These are phyloP conservation scores for Odontamblyopus rebecca DNA, from an alignment of 2,797 vertebrate species.

Conservation along the genomic window DNA sequence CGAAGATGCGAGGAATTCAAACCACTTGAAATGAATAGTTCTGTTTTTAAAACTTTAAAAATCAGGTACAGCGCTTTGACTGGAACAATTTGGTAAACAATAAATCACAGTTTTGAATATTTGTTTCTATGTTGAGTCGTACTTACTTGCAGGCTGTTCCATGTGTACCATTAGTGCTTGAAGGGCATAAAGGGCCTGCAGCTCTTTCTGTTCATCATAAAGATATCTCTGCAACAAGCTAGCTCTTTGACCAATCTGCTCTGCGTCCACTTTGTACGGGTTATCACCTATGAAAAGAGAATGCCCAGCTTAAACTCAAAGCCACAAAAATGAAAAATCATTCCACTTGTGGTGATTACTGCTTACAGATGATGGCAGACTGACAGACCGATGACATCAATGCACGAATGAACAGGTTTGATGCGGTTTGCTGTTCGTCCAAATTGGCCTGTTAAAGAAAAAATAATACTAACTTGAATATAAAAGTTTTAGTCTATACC, in stretches of 20 bases:
- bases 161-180: slow-evolving; percentile 96
- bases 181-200: slow-evolving; percentile 95
- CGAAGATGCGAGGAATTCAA: too few relatives aligned
- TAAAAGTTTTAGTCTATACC: background rate
- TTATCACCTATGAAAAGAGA: slow-evolving; percentile 80
- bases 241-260: slow-evolving; percentile 83
- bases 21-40: too few relatives aligned
- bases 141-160: slow-evolving; percentile 98
- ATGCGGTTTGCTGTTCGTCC: slow-evolving; percentile 84
- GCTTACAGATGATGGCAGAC: slow-evolving; percentile 90
- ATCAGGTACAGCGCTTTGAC: too few relatives aligned
- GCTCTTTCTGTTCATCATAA: slow-evolving; percentile 89
- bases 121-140: background rate
- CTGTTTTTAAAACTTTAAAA: too few relatives aligned
- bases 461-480: background rate
- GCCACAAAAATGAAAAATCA: background rate
- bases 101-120: background rate
- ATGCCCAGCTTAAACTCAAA: slow-evolving; percentile 3
- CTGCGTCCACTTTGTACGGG: slow-evolving; percentile 83
- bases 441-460: slow-evolving; percentile 83
- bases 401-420: slow-evolving; percentile 86
- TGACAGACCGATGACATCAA: slow-evolving; percentile 94
- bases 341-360: slow-evolving; percentile 6
- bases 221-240: slow-evolving; percentile 91
- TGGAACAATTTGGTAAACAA: background rate